Percentiles rank a stretch among this genome's conserved stretches.
Evolutionary conservation across 2,113 vertebrate species (phyloP).

Genomic region (Odocoileus hemionus): DNA sequence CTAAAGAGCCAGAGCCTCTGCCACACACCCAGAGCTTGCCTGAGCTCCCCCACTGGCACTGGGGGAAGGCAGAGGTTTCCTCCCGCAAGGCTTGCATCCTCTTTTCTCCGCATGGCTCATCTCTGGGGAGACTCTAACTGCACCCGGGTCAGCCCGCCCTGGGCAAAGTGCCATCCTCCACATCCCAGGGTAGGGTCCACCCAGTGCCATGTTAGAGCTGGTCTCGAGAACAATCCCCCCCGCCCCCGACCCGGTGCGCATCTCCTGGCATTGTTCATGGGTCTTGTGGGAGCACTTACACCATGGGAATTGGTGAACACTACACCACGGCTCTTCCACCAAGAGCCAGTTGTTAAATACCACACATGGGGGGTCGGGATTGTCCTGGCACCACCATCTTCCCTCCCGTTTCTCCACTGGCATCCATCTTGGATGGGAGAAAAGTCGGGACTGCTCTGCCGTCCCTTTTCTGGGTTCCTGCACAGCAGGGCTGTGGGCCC

Average conservation of each 20-base stretch:
- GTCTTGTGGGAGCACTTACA: background rate
- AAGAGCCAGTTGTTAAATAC: background rate
- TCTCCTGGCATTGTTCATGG: background rate
- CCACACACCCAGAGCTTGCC: background rate
- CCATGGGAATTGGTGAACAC: background rate
- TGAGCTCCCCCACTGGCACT: background rate
- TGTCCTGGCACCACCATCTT: background rate
- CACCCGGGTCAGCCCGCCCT: no score
- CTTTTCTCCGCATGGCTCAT: background rate
- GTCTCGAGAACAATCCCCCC: background rate
- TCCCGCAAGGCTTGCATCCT: background rate
- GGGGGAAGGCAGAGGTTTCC: background rate
- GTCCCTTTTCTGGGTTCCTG: background rate
- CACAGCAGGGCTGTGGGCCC: rapidly evolving
- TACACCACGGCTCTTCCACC: background rate
- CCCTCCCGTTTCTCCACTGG: background rate
- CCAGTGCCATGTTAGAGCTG: background rate
- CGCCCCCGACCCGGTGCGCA: rapidly evolving
- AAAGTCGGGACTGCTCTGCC: background rate
- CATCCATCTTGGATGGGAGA: background rate
- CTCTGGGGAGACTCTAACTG: background rate
- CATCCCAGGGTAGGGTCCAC: background rate
- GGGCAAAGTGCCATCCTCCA: background rate
- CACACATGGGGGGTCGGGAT: no score
- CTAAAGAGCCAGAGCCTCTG: background rate